Evolutionary conservation across 2,113 vertebrate genomes (phyloP), one percentile per base, ranked within the genome.

Genomic region (Marmota monax): DNA sequence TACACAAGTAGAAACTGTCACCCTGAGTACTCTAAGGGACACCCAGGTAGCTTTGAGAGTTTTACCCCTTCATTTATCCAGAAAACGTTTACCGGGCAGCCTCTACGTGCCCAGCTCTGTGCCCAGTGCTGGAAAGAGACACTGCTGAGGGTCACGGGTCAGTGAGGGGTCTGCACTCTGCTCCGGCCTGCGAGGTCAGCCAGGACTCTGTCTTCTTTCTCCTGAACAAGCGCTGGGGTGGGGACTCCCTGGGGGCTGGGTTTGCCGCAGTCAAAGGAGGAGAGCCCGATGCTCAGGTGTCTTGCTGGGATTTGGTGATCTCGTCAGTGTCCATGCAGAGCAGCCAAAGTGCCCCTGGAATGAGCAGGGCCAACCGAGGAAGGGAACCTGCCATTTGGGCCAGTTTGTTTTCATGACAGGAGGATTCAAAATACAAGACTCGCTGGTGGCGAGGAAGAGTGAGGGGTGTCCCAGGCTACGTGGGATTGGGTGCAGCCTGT

Each of bases 61-160:
- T 48, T 34, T 51, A 7, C 13, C 48, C 11, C 7, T 0, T 29
- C 7, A 2, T 58, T 48, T 74, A 37, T 51, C 25, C 45, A 65
- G 63, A 53, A 76, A 45, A 42, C 25, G 7, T 48, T 27, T 56
- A 1, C 0, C 6, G 48, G 48, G 13, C 2, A 13, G 45, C 20
- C 20, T 32, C 45, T 27, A 2, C 5, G 0, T 0, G 12, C 14
- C 17, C 25, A 0, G 1, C 16, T 42, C 45, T 48, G 34, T 1
- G 7, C 2, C 2, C 3, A 2, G 5, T 1, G 17, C 63, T 29
- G 22, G 20, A 69, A 22, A 32, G 2, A 16, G 9, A 27, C 1
- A 11, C 0, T 5, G 5, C 7, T 13, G 56, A 39, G 32, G 22
- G n/a, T 27, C 7, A 10, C 8, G 3, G 32, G 65, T 53, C 29